Conservation (phyloP, 2,797 vertebrate species). For the Myoxocephalus aenaeus region DNA sequence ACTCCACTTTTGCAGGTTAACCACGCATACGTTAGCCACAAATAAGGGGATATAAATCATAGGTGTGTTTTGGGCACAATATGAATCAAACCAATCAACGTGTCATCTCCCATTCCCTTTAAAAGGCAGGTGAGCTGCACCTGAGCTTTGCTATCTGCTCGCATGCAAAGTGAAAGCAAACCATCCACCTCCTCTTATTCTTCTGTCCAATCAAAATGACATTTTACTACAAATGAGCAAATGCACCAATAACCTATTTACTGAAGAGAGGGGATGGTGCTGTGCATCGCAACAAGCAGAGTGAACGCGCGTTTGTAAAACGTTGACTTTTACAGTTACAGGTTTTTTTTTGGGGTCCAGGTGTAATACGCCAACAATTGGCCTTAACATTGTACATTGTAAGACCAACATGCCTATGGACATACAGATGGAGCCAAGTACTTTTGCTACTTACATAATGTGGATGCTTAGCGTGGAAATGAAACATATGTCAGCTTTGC, state of each 20-base stretch:
- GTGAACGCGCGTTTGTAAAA: not conserved
- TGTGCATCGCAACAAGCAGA: not conserved
- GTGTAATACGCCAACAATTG: not conserved
- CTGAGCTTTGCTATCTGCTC: not conserved
- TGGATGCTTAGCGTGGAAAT: not conserved
- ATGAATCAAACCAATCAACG: not conserved
- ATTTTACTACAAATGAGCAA: not conserved
- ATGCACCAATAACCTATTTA: not conserved
- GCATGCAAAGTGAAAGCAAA: not conserved
- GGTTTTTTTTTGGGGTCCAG: not conserved
- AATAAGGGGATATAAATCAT: not conserved
- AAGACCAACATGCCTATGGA: not conserved
- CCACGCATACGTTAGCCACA: not conserved
- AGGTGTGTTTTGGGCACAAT: not conserved
- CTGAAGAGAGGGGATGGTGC: not conserved
- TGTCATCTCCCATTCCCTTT: not conserved
- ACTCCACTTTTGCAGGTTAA: not conserved
- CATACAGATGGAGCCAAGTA: not conserved
- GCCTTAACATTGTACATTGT: not conserved
- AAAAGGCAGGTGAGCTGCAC: not conserved
- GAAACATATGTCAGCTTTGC: not conserved
- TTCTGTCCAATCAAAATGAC: not conserved
- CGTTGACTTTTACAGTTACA: too few relatives aligned
- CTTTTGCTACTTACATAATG: not conserved
- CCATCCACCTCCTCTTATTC: not conserved